phyloP scores from a whole-genome alignment of 2,113 vertebrate species.

The Ophiodon elongatus region DNA sequence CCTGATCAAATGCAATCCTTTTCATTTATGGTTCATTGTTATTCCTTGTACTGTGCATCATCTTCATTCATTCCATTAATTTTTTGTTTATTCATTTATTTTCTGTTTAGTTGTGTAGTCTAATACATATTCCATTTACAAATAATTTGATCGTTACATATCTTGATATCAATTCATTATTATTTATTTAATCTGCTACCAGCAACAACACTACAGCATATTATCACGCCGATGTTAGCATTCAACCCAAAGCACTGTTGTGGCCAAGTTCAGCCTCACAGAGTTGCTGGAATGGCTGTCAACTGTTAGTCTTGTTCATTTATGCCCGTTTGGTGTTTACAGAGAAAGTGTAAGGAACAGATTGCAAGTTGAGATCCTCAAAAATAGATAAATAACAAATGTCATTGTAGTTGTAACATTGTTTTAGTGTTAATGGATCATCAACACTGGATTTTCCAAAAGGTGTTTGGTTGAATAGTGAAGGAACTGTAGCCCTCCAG shows the following conservation, averaged over 20 bases:
- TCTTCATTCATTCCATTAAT: too few relatives aligned
- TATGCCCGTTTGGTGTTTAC: neutral
- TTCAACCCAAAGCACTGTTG: neutral
- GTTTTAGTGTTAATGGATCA: neutral
- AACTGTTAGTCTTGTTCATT: neutral
- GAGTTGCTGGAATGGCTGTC: too few relatives aligned
- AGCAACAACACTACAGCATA: neutral
- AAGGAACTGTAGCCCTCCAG: neutral
- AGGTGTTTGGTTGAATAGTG: neutral
- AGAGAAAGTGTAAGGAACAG: neutral
- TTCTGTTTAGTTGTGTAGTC: too few relatives aligned
- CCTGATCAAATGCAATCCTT: too few relatives aligned
- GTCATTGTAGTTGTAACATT: neutral
- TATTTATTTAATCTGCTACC: neutral
- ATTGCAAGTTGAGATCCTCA: neutral
- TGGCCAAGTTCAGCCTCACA: neutral
- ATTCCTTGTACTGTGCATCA: too few relatives aligned
- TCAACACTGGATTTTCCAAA: neutral
- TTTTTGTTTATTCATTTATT: too few relatives aligned
- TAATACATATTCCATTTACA: too few relatives aligned
- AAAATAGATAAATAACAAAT: neutral
- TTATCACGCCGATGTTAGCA: neutral
- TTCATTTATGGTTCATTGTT: too few relatives aligned
- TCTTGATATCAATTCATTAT: neutral
- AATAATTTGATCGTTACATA: too few relatives aligned